Base-by-base conservation (phyloP, 2,113 vertebrate species). In the Hucho hucho region DNA sequence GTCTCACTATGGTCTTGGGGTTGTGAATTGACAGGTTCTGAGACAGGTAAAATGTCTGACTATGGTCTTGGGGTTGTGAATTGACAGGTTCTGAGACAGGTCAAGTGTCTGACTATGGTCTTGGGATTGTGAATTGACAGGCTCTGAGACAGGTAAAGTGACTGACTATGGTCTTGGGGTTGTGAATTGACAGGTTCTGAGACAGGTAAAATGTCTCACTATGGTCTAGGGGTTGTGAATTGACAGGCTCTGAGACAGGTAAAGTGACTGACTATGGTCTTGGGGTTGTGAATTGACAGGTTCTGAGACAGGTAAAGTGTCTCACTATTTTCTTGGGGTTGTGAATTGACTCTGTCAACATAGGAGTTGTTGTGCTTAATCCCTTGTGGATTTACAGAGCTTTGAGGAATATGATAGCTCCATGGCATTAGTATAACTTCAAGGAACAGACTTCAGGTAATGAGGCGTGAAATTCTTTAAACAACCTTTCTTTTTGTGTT, bases 401-500 rank as follows among this genome's bases (percentile, higher is more conserved):
- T 69, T 29, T 82, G 82, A 75, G 87, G 69, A 88, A 89, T 64
- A 67, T 6, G 78, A 89, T 89, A 59, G 2, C 77, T 72, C 66
- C 80, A 70, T 75, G 71, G 82, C 77, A 70, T 58, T 32, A 28
- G 64, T 22, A 73, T 68, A 74, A 76, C 69, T 65, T 68, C 81
- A 77, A 78, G 64, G 72, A 81, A 76, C 49, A 26, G 53, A 69
- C 74, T 82, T 73, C 73, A 74, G 26, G 24, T 79, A 85, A 85
- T 78, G 83, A 75, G 73, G 71, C 84, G 88, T 86, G 85, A 86
- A 86, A 86, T 59, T 75, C 78, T 79, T 74, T n/a, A 61, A 75
- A 81, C 77, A 80, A 78, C 70, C 47, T 71, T 63, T 76, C 66
- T 76, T 80, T 79, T 69, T 47, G 73, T 78, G 24, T 64, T 46